These are phyloP conservation scores for Axis porcinus DNA, from an alignment of 2,113 vertebrate genomes.

Conservation along the genomic window DNA sequence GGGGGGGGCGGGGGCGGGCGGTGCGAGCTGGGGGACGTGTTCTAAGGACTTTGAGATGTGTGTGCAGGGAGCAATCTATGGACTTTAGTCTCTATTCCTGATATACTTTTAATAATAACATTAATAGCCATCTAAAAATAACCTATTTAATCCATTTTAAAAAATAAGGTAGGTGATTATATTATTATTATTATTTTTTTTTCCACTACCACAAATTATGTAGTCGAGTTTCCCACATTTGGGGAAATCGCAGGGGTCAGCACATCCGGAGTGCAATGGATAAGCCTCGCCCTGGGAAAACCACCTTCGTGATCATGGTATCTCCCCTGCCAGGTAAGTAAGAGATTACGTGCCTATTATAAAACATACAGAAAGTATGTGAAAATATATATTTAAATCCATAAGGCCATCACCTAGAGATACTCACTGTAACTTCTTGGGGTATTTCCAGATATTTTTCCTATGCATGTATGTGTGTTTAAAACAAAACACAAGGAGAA, in stretches of 20 bases:
- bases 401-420: background rate
- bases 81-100: background rate
- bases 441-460: background rate
- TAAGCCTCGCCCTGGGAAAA: no score
- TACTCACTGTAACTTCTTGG: background rate
- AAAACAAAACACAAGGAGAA: background rate
- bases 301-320: no score
- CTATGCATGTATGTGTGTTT: background rate
- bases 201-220: no score
- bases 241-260: no score
- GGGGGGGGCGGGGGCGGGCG: fast-evolving
- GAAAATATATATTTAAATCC: background rate
- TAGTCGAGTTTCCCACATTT: no score
- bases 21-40: no score
- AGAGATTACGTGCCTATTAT: background rate
- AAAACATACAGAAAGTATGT: background rate
- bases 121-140: background rate
- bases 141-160: background rate
- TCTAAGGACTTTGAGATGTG: no score
- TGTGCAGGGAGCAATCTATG: background rate
- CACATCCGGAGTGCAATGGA: no score
- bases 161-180: background rate
- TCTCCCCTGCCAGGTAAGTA: background rate
- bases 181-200: no score
- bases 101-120: background rate